Base-by-base conservation (phyloP, 64 coral and sea anemone genomes). In the Montipora foliosa region DNA sequence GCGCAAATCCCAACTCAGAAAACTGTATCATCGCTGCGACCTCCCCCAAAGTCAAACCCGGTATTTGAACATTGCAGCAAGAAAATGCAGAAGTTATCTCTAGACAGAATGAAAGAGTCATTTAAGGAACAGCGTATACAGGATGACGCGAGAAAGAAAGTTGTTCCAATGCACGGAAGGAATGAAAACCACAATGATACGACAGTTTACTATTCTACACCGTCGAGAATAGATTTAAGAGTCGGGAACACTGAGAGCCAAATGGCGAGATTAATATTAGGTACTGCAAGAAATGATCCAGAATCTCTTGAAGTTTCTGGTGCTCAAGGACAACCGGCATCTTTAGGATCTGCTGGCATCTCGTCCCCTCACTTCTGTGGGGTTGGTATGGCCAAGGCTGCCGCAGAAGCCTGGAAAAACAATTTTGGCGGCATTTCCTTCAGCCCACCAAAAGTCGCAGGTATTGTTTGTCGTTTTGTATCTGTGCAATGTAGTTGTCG, bases 361-460 rank as follows among this genome's bases (percentile, higher is more conserved):
- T 20, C 17, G 75, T 17, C 74, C 46, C 14, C 82, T 22, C 62
- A 90, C 4, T 84, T 95, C 1, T 87, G 87, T 8, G 95, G 92
- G 51, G 89, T 87, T 14, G 95, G 95, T 52, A 83, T 92, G 82
- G 95, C 95, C 48, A 94, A 76, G 74, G 46, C 92, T 67, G 55
- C 53, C 0, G 95, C 90, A 19, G 95, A 97, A 92, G 95, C 95
- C 10, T 67, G 92, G 22, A 87, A 74, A 75, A 97, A 72, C 37
- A 94, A 97, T 76, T 97, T 97, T 88, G 95, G 95, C 53, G 89
- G 93, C 9, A 90, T 95, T 84, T 70, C 24, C 17, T 70, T 4
- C 82, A 85, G 62, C 17, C 25, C 82, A 13, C 44, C 82, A 85
- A 85, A 66, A 49, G 8, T 17, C 17, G 8, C 82, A 50, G 82